Conservation (phyloP, 1,140 invertebrate species). For the Drosophila miranda region DNA sequence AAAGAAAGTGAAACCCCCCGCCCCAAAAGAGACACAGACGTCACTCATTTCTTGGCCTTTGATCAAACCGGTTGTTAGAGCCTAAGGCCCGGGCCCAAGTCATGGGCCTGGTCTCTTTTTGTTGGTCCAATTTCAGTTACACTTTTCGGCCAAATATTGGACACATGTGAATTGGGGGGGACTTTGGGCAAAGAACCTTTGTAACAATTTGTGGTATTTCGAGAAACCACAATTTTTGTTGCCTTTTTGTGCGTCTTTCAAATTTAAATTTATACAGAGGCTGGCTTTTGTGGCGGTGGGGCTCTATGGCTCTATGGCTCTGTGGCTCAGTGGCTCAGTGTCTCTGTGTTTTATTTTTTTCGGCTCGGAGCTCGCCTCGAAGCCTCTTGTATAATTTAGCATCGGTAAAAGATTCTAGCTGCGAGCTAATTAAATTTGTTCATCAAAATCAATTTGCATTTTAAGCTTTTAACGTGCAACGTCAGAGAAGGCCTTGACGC, state of each 20-base stretch:
- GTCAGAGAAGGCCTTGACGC: conserved; percentile 79
- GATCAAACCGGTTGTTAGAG: conserved; percentile 45
- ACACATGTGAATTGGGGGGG: neutral
- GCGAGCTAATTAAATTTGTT: conserved; percentile 81
- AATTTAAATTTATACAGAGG: conserved; percentile 38
- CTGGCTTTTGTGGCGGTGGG: conserved; percentile 11
- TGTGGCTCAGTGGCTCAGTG: conserved; percentile 3
- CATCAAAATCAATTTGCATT: conserved; percentile 81
- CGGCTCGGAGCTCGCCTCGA: neutral
- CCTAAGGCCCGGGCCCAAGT: neutral
- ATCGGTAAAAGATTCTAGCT: conserved; percentile 73
- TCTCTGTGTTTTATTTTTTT: conserved; percentile 17
- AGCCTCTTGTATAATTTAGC: conserved; percentile 69
- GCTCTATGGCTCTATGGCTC: neutral
- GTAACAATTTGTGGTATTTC: conserved; percentile 50
- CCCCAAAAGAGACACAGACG: conserved; percentile 37
- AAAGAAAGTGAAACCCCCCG: conserved; percentile 71
- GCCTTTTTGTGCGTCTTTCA: conserved; percentile 9
- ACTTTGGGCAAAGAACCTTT: conserved; percentile 25
- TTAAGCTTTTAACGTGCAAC: conserved; percentile 73
- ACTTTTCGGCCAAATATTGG: conserved; percentile 25
- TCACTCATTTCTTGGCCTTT: conserved; percentile 30
- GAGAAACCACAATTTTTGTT: conserved; percentile 12
- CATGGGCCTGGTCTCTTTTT: conserved; percentile 4
- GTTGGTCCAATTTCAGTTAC: conserved; percentile 31